Base-by-base conservation (phyloP, 2,797 vertebrate species). In the Mormyrops attenuatus region DNA sequence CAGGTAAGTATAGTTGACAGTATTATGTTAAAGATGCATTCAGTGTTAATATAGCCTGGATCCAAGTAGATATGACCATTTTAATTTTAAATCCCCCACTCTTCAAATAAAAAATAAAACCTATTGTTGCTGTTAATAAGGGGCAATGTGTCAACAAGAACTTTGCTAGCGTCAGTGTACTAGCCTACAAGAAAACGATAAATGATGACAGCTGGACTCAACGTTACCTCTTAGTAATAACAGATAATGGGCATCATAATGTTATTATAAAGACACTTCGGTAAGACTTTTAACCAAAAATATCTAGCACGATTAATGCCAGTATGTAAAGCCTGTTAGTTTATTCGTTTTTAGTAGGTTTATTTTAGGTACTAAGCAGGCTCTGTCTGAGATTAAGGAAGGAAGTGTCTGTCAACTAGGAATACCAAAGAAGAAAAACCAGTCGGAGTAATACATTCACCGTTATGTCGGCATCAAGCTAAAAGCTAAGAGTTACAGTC, bases 401-500 rank as follows among this genome's bases (percentile, higher is more conserved):
- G 26, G 11, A 53, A 22, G 22, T 8, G 22, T 86, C 13, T 52
- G 30, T 55, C 50, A 86, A 8, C 2, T 52, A 52, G 22, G 22
- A 55, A 20, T 50, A 20, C 47, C 22, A 53, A 86, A 53, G 50
- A 53, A 15, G 50, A 86, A 86, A 52, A 34, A 15, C 49, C 82
- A 13, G 26, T 20, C 2, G 47, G 44, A 3, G 84, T 53, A 7
- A 85, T 85, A 34, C 50, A 55, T 86, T 86, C n/a, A 20, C 44
- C 6, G 50, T 86, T 55, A 86, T 53, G 85, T 86, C 50, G 34
- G 49, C n/a, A 3, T 49, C 50, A 34, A 34, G 50, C 22, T 80
- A 55, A 82, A 22, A 55, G 50, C 50, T 50, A 15, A 87, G 85
- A 87, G 38, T 87, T 87, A 87, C 73, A 69, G 85, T 80, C 66